Base-by-base conservation (phyloP, 2,888 invertebrate species). In the Selenia dentaria region DNA sequence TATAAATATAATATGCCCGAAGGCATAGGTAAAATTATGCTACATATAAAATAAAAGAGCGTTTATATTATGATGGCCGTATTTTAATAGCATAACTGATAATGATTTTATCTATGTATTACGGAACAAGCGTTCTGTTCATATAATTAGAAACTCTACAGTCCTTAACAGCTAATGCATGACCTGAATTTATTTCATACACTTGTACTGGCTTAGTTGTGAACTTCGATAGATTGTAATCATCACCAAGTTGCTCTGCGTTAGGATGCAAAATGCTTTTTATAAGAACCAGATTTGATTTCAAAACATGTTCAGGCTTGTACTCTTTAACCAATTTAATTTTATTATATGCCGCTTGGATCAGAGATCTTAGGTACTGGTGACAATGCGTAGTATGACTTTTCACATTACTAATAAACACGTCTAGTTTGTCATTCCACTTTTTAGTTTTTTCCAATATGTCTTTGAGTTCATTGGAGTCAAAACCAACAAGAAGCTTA, bases 141-240 rank as follows among this genome's bases (percentile, higher is more conserved):
- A 16, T 16, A 4, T 3, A 16, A 32, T 64, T 73, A 0, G 72
- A 53, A 0, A 74, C 61, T 40, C 57, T 57, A 14, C 58, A 61
- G 34, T 72, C 67, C 12, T 55, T 29, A 0, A 62, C 55, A 0
- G 65, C 62, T 4, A 61, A 43, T 0, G 59, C 53, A 27, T 71
- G 70, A 8, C 69, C 68, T 1, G 59, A 50, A 18, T 59, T 45
- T 3, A 74, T 46, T 12, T 70, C 29, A 16, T 60, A 66, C 0
- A 74, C 54, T 32, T 56, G 43, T 0, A 74, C 64, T 1, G 64
- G 64, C 12, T 63, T 40, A 0, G 28, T 63, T 0, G 62, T 58
- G 11, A 71, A 73, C 27, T 70, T 64, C 0, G 71, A 70, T 2
- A 76, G 49, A 24, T 65, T 59, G 13, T 68, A 76, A 31, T 74